Evolutionary conservation across 2,797 vertebrate genomes (phyloP).

Genomic region (Gadopsis marmoratus): DNA sequence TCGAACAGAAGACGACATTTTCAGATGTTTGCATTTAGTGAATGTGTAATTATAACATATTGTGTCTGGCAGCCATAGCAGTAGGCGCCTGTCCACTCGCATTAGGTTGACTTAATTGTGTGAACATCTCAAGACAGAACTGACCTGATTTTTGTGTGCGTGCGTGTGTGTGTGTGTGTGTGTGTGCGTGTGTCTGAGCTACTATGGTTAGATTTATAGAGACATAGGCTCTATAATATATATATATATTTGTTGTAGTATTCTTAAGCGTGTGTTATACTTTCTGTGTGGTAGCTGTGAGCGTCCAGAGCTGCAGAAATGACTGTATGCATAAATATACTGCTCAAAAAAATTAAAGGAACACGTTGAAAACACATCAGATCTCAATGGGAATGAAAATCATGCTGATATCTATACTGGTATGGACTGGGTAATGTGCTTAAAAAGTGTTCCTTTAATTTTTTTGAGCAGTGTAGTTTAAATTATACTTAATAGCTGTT

Average conservation of each 20-base stretch:
- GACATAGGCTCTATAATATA: neutral
- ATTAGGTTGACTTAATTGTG: constrained; percentile 84
- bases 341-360: no score
- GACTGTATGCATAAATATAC: neutral
- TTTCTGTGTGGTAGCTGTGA: neutral
- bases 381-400: no score
- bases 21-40: constrained; percentile 85
- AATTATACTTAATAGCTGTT: neutral
- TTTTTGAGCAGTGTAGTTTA: neutral
- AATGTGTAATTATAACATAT: constrained; percentile 84
- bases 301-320: neutral
- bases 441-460: no score
- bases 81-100: constrained; percentile 82
- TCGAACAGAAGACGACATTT: constrained; percentile 74
- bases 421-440: no score
- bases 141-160: constrained; percentile 61
- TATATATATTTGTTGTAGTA: neutral
- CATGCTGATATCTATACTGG: no score
- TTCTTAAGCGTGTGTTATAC: constrained; percentile 4
- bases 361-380: no score
- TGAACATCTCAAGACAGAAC: constrained; percentile 75
- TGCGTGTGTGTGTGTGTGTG: constrained; percentile 8
- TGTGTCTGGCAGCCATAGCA: constrained; percentile 76
- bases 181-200: constrained; percentile 12
- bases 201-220: constrained; percentile 10